A percentile compares a stretch with the other conserved stretches of the same genome.
Evolutionary conservation across 2,888 invertebrate species (phyloP).

Genomic region (Diloba caeruleocephala): DNA sequence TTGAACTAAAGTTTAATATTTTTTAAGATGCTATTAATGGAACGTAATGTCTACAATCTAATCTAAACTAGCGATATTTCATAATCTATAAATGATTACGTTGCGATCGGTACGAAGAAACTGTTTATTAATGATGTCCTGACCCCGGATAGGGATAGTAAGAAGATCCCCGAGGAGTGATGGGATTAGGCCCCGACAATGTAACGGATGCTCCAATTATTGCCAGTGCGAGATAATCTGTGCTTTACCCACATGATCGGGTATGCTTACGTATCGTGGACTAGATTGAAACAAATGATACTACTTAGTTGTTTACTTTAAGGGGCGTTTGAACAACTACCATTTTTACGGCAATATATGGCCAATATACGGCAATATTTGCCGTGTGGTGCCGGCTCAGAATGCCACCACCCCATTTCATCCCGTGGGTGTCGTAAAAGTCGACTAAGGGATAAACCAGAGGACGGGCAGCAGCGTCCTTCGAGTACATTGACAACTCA

Average conservation of each 20-base stretch:
- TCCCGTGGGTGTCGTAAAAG: too few species aligned
- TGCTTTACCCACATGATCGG: conserved; percentile 28
- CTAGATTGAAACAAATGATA: conserved; percentile 42
- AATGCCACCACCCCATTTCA: too few species aligned
- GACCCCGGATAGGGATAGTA: conserved; percentile 2
- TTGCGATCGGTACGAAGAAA: neutral
- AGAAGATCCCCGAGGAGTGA: conserved; percentile 2
- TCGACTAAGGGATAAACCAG: too few species aligned
- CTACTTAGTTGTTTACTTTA: conserved; percentile 16
- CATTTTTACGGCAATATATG: neutral
- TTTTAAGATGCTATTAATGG: too few species aligned
- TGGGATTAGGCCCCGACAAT: conserved; percentile 2
- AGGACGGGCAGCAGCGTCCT: too few species aligned
- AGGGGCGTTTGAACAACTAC: neutral
- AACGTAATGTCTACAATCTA: too few species aligned
- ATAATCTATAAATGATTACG: neutral
- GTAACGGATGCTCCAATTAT: conserved; percentile 50
- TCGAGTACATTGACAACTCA: too few species aligned
- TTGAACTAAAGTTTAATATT: too few species aligned
- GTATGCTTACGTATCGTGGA: too few species aligned
- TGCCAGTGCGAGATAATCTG: conserved; percentile 20
- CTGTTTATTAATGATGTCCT: neutral
- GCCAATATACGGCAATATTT: too few species aligned
- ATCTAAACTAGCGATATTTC: too few species aligned
- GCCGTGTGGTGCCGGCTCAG: too few species aligned